Evolutionary conservation across 64 coral and sea anemone species (phyloP).

Genomic region (Montipora sp.): DNA sequence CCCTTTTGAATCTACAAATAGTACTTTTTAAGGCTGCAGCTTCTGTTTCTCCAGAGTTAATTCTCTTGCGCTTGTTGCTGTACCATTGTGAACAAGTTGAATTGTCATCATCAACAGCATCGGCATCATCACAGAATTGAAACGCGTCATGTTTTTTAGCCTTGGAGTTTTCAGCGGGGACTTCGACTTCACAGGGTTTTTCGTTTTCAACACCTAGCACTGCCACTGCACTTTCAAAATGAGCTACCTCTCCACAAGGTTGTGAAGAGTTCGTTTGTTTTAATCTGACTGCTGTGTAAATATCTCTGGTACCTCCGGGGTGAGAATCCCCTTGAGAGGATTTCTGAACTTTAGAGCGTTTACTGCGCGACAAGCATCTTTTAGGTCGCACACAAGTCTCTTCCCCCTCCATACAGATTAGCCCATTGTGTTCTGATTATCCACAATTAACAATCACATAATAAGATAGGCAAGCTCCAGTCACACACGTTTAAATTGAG

Average conservation of each 20-base stretch:
- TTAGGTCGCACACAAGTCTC: background rate
- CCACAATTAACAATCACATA: background rate
- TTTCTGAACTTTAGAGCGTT: slow-evolving; percentile 12
- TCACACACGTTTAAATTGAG: background rate
- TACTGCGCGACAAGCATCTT: slow-evolving; percentile 35
- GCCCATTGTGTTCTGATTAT: background rate
- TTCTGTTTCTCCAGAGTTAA: slow-evolving; percentile 22
- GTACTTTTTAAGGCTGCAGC: background rate
- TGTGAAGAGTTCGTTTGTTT: background rate
- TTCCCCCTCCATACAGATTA: slow-evolving; percentile 20
- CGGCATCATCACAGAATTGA: background rate
- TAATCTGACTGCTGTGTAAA: slow-evolving; percentile 1
- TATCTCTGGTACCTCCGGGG: background rate
- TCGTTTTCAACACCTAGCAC: background rate
- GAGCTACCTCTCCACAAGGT: background rate
- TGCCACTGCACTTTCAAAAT: background rate
- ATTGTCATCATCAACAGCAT: background rate
- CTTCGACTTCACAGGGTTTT: background rate
- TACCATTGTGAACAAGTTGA: background rate
- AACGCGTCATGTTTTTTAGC: background rate
- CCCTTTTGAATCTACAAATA: slow-evolving; percentile 33
- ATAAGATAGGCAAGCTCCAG: background rate
- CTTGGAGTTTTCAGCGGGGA: background rate
- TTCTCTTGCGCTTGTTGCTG: slow-evolving; percentile 9
- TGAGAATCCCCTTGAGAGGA: background rate